phyloP scores from a whole-genome alignment of 2,888 invertebrate species.

The Pimpla rufipes region DNA sequence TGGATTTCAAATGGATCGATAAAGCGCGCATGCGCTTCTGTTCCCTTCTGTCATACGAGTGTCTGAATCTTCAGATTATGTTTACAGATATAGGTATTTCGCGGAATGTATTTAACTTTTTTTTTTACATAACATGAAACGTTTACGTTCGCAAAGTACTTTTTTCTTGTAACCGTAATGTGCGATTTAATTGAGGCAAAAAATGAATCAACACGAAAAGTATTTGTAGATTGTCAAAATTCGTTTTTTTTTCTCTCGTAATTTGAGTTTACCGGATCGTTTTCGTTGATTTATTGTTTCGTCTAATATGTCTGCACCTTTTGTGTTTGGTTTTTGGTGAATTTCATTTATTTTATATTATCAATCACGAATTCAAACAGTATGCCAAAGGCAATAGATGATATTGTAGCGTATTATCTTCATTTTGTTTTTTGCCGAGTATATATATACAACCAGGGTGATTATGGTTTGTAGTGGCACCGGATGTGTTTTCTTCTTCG shows the following conservation, averaged over 20 bases:
- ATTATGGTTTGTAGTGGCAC: neutral
- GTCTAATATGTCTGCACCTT: neutral
- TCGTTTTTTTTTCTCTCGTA: neutral
- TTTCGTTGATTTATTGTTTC: conserved; percentile 11
- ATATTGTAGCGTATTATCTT: neutral
- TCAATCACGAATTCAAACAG: neutral
- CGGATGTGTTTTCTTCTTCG: neutral
- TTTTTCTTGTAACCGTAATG: neutral
- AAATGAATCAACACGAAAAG: neutral
- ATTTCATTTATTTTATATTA: neutral
- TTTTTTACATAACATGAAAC: neutral
- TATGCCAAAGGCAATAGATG: neutral
- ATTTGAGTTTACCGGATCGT: neutral
- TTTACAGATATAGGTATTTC: neutral
- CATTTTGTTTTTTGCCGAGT: neutral
- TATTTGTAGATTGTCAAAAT: conserved; percentile 2
- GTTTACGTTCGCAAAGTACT: neutral
- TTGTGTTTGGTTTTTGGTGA: neutral
- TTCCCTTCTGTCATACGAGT: neutral
- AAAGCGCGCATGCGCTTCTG: conserved; percentile 69
- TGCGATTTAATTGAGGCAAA: neutral
- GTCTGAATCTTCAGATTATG: neutral
- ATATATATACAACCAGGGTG: neutral
- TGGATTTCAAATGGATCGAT: conserved; percentile 66
- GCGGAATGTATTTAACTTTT: neutral